Conservation (phyloP, 2,797 vertebrate species). For the Labroides dimidiatus region DNA sequence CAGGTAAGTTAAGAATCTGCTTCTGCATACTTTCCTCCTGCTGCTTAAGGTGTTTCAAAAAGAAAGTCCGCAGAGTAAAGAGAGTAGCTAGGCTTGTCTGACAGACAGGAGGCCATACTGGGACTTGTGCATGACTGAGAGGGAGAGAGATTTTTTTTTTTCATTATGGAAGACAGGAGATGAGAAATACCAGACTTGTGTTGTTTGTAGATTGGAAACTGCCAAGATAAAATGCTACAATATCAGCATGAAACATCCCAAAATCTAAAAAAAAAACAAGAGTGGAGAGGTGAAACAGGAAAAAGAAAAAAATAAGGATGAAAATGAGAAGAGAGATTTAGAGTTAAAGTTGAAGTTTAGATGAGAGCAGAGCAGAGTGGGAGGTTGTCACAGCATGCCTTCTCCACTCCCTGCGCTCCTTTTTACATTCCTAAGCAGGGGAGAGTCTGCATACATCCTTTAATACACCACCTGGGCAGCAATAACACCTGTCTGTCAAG, state of each 20-base stretch:
- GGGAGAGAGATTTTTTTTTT: conserved; percentile 40
- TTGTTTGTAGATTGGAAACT: conserved; percentile 55
- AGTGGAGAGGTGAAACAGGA: conserved; percentile 12
- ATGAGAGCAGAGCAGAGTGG: conserved; percentile 41
- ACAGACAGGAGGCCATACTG: conserved; percentile 31
- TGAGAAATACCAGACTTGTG: conserved; percentile 71
- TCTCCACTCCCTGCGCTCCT: conserved; percentile 53
- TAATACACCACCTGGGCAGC: conserved; percentile 47
- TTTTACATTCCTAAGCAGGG: conserved; percentile 65
- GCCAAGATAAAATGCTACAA: conserved; percentile 20
- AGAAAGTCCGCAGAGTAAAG: conserved; percentile 24
- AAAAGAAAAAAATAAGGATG: conserved; percentile 11
- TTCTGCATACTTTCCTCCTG: conserved; percentile 8
- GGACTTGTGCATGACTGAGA: conserved; percentile 40
- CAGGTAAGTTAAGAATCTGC: conserved; percentile 10
- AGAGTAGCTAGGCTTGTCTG: conserved; percentile 6
- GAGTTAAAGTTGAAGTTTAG: conserved; percentile 7
- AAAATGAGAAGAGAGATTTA: conserved; percentile 10
- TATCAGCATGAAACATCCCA: conserved; percentile 33
- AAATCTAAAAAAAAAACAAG: conserved; percentile 14
- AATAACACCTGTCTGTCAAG: conserved; percentile 61
- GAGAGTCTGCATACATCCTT: conserved; percentile 60
- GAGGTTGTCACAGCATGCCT: conserved; percentile 75
- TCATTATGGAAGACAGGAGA: conserved; percentile 52
- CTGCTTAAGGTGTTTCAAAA: conserved; percentile 1